These are phyloP conservation scores for Oreochromis niloticus DNA, from an alignment of 2,113 vertebrate genomes.

Conservation along the genomic window DNA sequence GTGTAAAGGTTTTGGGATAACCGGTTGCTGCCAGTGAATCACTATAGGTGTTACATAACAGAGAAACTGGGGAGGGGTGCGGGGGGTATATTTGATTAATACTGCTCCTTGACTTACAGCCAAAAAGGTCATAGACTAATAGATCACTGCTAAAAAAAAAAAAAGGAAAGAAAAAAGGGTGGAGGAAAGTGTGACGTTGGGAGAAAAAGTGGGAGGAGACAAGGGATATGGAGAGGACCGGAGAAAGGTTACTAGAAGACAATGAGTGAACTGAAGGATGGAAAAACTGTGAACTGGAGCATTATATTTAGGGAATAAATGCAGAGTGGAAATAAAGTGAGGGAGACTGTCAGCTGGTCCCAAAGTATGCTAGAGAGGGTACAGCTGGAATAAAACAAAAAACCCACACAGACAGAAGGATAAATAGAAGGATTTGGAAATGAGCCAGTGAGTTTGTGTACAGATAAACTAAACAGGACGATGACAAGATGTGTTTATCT, in stretches of 20 bases:
- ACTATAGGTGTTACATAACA: conserved; percentile 53
- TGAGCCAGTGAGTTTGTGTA: background rate
- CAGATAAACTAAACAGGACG: background rate
- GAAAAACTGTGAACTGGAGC: background rate
- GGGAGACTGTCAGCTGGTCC: background rate
- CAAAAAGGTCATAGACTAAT: conserved; percentile 5
- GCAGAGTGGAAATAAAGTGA: background rate
- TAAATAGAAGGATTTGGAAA: conserved; percentile 1
- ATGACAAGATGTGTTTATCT: background rate
- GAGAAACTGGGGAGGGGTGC: background rate
- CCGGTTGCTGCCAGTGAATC: conserved; percentile 32
- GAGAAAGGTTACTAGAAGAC: background rate
- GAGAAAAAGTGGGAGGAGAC: background rate
- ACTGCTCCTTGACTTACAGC: background rate
- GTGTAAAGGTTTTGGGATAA: conserved; percentile 32
- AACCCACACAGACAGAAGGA: background rate
- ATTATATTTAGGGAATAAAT: background rate
- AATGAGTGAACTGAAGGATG: background rate
- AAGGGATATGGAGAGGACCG: background rate
- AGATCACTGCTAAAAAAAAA: background rate
- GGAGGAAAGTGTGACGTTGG: background rate
- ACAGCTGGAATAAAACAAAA: conserved; percentile 10
- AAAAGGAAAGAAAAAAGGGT: background rate
- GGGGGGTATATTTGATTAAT: background rate
- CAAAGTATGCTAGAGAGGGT: background rate